Evolutionary conservation across 2,888 invertebrate species (phyloP).

Genomic region (Epinotia nisella): DNA sequence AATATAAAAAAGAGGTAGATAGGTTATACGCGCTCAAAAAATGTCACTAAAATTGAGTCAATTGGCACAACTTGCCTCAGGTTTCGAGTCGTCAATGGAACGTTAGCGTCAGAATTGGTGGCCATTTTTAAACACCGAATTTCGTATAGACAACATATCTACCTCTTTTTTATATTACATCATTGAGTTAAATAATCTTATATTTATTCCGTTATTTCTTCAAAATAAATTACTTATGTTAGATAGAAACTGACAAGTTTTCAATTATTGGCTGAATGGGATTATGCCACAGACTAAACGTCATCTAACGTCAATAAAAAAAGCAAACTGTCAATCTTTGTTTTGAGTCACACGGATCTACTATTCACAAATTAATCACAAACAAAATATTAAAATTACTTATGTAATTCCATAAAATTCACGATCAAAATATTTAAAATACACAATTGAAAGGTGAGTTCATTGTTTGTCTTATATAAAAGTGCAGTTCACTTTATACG

Average conservation of each 20-base stretch:
- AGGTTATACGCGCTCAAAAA: no score
- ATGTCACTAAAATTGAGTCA: no score
- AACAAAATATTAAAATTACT: slow-evolving; percentile 20
- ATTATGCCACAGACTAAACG: slow-evolving; percentile 4
- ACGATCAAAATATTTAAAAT: background rate
- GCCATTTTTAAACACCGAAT: no score
- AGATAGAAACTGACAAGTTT: background rate
- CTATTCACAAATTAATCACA: slow-evolving; percentile 21
- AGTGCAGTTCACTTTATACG: background rate
- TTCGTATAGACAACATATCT: no score
- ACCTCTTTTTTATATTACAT: no score
- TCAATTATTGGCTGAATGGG: slow-evolving; percentile 32
- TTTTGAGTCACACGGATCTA: slow-evolving; percentile 31
- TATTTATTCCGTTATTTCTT: background rate
- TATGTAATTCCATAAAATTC: background rate
- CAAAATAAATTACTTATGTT: background rate
- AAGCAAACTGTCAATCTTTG: slow-evolving; percentile 37
- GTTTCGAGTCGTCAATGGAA: no score
- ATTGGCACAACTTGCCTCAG: no score
- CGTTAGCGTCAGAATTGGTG: no score
- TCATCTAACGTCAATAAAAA: slow-evolving; percentile 43
- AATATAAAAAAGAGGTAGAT: no score
- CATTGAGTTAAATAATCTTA: no score
- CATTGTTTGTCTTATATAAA: background rate
- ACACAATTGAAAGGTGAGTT: slow-evolving; percentile 29